Base-by-base conservation (phyloP, 2,888 invertebrate species). In the Bedellia somnulentella region DNA sequence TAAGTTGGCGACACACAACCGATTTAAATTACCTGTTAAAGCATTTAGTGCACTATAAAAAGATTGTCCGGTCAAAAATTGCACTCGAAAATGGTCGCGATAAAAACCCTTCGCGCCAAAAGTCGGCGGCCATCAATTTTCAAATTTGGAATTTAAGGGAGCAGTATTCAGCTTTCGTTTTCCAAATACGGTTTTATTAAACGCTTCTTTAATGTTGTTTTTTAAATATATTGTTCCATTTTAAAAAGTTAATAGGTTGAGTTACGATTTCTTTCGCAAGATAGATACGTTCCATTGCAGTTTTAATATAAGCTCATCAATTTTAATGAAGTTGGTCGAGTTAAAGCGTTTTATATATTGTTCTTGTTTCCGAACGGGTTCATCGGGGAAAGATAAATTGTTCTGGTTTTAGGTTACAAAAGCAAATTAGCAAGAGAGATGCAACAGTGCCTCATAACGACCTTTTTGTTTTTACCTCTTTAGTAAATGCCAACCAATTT, bases 281-380 rank as follows among this genome's bases (percentile, higher is more conserved):
- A 56, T 55, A 54, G 46, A 45, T 35, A 33, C 31, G 28, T 32
- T 34, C 38, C 34, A 42, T 40, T 42, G 36, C 40, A 43, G 39
- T 42, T 47, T 52, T 52, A 54, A 53, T 47, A 47, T 35, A 34
- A 35, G 43, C 44, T 49, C 57, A 52, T 57, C 53, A 57, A 48
- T 49, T 56, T 55, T 57, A 55, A 57, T 52, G 52, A 46, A 46
- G 35, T 27, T 18, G 22, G 22, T 22, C 13, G 21, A 29, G 29
- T 29, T 29, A 13, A 22, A 22, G 10, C 29, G 14, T 21, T 29
- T 29, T 21, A 15, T 26, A 26, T 26, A 27, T 17, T 17, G 16
- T 27, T 17, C 4, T 27, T n/a, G n/a, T n/a, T 12, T 27, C 5
- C 10, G 12, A 27, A 27, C 27, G 27, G 17, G 27, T 27, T 27